phyloP scores from a whole-genome alignment of 1,140 invertebrate species.

The Bombus picipes region DNA sequence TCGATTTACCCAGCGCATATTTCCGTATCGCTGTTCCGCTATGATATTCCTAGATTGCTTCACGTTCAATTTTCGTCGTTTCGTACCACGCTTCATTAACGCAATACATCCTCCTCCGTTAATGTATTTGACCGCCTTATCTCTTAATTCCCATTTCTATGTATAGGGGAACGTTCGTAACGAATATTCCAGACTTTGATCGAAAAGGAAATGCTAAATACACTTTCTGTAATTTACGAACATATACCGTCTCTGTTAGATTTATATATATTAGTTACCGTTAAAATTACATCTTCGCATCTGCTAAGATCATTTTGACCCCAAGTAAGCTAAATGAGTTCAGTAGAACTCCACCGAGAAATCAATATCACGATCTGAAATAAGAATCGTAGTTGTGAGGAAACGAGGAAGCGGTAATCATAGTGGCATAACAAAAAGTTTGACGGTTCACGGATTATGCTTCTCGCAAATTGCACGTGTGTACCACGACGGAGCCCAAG shows the following conservation, averaged over 20 bases:
- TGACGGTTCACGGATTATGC: background rate
- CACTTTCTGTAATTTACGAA: no score
- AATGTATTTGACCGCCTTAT: no score
- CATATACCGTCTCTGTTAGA: no score
- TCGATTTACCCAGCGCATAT: background rate
- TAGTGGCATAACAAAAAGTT: background rate
- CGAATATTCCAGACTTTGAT: background rate
- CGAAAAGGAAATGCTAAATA: background rate
- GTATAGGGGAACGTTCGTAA: background rate
- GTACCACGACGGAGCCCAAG: background rate
- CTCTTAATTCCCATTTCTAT: background rate
- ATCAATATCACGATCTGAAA: background rate
- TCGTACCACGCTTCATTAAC: background rate
- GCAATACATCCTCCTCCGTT: background rate
- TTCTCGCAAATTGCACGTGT: background rate
- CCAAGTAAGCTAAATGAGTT: no score
- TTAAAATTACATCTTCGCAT: no score
- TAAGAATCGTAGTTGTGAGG: background rate
- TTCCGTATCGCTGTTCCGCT: background rate
- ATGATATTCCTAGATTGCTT: constrained; percentile 8
- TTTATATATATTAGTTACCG: no score
- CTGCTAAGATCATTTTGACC: no score
- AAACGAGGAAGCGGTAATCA: background rate
- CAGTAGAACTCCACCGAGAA: background rate
- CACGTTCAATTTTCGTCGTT: background rate